Base-by-base conservation (phyloP, 2,888 invertebrate species). In the Phengaris arion region DNA sequence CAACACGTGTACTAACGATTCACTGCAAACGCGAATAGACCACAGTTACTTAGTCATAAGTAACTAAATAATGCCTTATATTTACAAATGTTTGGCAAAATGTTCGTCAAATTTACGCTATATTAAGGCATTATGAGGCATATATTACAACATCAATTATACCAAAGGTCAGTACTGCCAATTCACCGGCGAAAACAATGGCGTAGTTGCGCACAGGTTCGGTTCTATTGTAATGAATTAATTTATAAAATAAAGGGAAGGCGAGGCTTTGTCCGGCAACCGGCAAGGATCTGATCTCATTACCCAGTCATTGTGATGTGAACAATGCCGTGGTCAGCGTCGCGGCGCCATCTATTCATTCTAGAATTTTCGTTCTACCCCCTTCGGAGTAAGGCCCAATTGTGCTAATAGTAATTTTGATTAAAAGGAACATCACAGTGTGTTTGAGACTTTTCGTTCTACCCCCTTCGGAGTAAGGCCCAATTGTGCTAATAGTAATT, bases 171-270 rank as follows among this genome's bases (percentile, higher is more conserved):
- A 85, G 83, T 84, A 84, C 86, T 84, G 89, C 85, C 85, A 86
- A 89, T 89, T 91, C 90, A 91, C 89, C 87, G 87, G 86, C 86
- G 79, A 82, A 83, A 87, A 91, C 88, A 89, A 88, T 83, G 80
- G 87, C 86, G 89, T 92, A 92, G 90, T 91, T 89, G 81, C 86
- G 87, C 87, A 84, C 89, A 89, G 89, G 90, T 89, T 87, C 83
- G 86, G 86, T 86, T 89, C 92, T 84, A 91, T 93, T 93, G 92
- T 93, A 92, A 92, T 91, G 89, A 90, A 91, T 93, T 92, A 93
- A 92, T 93, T 93, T 92, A 92, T 93, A 93, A 93, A 93, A 92
- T 92, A 89, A 85, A 89, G 87, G 89, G 86, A 83, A 76, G 80
- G 82, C 83, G 80, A 79, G 81, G 89, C 89, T 85, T 92, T 93